Percentiles rank a stretch among this genome's conserved stretches.
Evolutionary conservation across 2,113 vertebrate genomes (phyloP).

Genomic region (Narcine bancroftii): DNA sequence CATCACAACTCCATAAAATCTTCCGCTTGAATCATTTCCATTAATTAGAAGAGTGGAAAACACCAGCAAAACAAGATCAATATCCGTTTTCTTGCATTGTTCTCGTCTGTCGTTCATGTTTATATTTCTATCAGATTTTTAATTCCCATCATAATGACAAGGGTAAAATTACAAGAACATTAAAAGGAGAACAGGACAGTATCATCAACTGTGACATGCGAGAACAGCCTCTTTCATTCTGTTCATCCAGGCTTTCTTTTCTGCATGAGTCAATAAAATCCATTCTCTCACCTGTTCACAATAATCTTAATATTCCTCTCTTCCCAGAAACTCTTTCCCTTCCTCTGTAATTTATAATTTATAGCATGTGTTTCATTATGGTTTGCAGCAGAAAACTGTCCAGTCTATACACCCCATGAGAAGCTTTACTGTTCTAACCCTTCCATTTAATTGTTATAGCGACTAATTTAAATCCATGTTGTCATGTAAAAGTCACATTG

Average conservation of each 20-base stretch:
- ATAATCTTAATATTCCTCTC: background rate
- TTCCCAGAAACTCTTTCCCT: background rate
- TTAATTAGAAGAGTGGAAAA: background rate
- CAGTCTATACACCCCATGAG: background rate
- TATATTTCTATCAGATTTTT: background rate
- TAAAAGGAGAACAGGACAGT: background rate
- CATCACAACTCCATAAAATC: background rate
- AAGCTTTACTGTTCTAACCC: background rate
- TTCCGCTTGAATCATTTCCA: background rate
- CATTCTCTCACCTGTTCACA: background rate
- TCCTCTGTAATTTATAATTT: background rate
- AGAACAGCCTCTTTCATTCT: background rate
- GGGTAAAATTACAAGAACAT: background rate
- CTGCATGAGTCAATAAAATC: background rate
- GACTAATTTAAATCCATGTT: background rate
- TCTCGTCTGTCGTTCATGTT: background rate
- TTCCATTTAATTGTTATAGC: background rate
- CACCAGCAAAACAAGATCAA: background rate
- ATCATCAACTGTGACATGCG: background rate
- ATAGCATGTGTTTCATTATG: background rate
- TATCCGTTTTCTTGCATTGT: background rate
- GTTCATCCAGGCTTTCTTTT: background rate
- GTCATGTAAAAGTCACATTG: background rate
- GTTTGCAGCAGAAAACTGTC: background rate
- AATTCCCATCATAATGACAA: background rate